Percentiles rank a stretch among this genome's conserved stretches.
These are phyloP conservation scores for Asteroscopus sphinx DNA, from an alignment of 2,888 invertebrate genomes.

Conservation along the genomic window DNA sequence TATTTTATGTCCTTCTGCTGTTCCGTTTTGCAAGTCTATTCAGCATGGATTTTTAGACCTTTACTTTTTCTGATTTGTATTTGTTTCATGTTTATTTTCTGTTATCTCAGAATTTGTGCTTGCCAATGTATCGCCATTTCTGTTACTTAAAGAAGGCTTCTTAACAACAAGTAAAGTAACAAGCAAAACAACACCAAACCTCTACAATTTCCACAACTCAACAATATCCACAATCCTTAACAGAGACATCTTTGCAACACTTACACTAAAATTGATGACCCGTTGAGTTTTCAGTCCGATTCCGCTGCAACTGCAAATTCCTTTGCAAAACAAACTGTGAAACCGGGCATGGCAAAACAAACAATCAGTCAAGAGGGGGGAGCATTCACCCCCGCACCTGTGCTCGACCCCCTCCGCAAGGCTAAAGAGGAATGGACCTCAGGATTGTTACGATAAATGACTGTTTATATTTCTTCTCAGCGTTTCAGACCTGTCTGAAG, in stretches of 20 bases:
- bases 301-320: constrained; percentile 73
- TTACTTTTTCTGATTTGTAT: background rate
- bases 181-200: constrained; percentile 20
- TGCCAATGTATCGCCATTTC: constrained; percentile 1
- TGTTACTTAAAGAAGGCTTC: constrained; percentile 14
- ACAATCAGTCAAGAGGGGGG: constrained; percentile 80
- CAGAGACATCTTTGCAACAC: constrained; percentile 44
- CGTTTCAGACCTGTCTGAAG: constrained; percentile 70
- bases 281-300: constrained; percentile 58
- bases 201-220: constrained; percentile 16
- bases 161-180: constrained; percentile 19
- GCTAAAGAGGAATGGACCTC: constrained; percentile 70
- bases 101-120: background rate
- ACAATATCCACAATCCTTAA: constrained; percentile 39
- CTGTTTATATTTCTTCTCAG: constrained; percentile 82
- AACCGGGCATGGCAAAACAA: constrained; percentile 73
- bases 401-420: constrained; percentile 63
- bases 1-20: constrained; percentile 2
- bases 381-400: constrained; percentile 72
- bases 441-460: constrained; percentile 81
- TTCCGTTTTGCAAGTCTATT: constrained; percentile 2
- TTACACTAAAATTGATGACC: constrained; percentile 57
- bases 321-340: constrained; percentile 70
- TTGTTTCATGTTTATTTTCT: background rate
- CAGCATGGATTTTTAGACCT: background rate